Base-by-base conservation (phyloP, 2,888 invertebrate genomes). In the Zaprionus bogoriensis region DNA sequence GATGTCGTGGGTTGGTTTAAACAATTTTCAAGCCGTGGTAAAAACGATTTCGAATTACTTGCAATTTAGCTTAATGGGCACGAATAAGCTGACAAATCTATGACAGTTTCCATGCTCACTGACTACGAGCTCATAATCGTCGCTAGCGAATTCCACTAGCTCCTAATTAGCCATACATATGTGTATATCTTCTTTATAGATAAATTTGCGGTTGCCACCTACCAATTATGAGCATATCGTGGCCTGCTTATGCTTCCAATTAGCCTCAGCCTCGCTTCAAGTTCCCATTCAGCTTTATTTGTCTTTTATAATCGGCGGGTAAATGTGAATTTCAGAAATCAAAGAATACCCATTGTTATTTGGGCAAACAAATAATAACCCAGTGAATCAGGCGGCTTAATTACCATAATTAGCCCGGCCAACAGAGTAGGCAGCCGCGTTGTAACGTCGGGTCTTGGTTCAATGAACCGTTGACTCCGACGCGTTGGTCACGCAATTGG, bases 401-500 rank as follows among this genome's bases (percentile, higher is more conserved):
- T 78, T 67, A 79, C 76, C 82, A 82, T 80, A 85, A 82, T 85
- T 79, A 74, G 62, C 50, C 28, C 14, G 50, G 20, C 45, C 62
- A 60, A 61, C 55, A 61, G 36, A 48, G 41, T 38, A 46, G 30
- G 22, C n/a, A 10, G 25, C 17, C 19, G 36, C 39, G 44, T 59
- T 47, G 68, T 47, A 52, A 67, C 19, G 22, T 46, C 48, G 36
- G 20, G 12, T 46, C 47, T 46, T 44, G 74, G 80, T 84, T 80
- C 80, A 79, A 63, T 85, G 85, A 85, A 78, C 80, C 62, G 36
- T 32, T 61, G 47, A 45, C 53, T 50, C 22, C 44, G 28, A 51
- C 25, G 52, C 38, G 9, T 27, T 57, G 32, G 73, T 67, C 82
- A 81, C 76, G 85, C 79, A 75, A 76, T 78, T 67, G 67, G 64